phyloP scores from a whole-genome alignment of 2,113 vertebrate genomes.

The Menidia beryllina region DNA sequence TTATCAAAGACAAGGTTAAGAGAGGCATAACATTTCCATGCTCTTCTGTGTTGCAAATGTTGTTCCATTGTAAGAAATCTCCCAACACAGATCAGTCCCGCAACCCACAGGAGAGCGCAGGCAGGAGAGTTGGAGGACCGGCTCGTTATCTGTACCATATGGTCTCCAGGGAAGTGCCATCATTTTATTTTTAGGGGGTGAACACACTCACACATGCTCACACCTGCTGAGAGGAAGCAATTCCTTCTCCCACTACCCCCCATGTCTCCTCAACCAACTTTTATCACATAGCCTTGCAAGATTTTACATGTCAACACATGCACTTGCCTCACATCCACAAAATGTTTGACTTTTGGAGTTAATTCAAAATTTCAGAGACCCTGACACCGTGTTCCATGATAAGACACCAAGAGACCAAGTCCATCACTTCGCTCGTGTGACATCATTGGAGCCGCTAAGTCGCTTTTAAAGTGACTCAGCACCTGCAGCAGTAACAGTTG shows the following conservation, averaged over 20 bases:
- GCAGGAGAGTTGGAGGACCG: slow-evolving; percentile 23
- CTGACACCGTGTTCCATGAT: not conserved
- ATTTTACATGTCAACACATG: not conserved
- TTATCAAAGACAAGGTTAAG: slow-evolving; percentile 6
- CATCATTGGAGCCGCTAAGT: slow-evolving; percentile 22
- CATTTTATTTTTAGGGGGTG: slow-evolving; percentile 64
- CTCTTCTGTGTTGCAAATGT: slow-evolving; percentile 7
- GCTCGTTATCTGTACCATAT: slow-evolving; percentile 54
- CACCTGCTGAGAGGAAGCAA: slow-evolving; percentile 51
- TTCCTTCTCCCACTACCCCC: slow-evolving; percentile 35
- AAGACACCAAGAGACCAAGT: not conserved
- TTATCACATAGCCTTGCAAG: not conserved
- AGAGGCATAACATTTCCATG: not conserved
- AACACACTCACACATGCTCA: slow-evolving; percentile 23
- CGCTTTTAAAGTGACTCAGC: slow-evolving; percentile 49
- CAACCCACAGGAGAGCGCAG: not conserved
- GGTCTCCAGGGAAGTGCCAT: slow-evolving; percentile 50
- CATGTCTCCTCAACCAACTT: slow-evolving; percentile 7
- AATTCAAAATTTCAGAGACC: not conserved
- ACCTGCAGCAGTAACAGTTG: slow-evolving; percentile 35
- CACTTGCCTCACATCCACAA: not conserved
- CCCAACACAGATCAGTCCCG: slow-evolving; percentile 5
- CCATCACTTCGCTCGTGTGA: not conserved
- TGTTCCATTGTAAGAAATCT: slow-evolving; percentile 23
- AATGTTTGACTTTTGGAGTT: not conserved